These are phyloP conservation scores for Daphoenositta chrysoptera DNA, from an alignment of 2,113 vertebrate species.

Conservation along the genomic window DNA sequence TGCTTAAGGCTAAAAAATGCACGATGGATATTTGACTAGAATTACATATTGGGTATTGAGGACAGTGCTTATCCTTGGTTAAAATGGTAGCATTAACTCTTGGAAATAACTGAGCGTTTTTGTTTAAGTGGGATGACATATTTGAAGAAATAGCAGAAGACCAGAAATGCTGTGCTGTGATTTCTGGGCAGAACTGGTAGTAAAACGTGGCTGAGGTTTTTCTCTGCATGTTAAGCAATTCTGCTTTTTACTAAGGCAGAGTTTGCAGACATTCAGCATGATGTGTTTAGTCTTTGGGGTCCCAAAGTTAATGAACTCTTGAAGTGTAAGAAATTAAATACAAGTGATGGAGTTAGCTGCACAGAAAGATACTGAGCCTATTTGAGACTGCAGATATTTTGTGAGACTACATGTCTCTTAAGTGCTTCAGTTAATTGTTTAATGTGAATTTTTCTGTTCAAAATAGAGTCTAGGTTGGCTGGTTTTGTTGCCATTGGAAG, in stretches of 20 bases:
- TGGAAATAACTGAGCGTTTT: neutral
- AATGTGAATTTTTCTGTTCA: neutral
- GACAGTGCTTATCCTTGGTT: neutral
- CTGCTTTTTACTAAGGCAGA: neutral
- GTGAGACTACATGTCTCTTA: fast-evolving
- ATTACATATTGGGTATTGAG: neutral
- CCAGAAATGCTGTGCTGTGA: neutral
- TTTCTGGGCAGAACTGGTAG: neutral
- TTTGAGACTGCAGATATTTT: neutral
- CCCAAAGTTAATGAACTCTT: neutral
- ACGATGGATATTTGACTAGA: neutral
- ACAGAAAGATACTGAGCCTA: neutral
- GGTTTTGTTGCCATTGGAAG: neutral
- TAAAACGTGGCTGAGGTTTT: neutral
- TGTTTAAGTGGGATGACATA: neutral
- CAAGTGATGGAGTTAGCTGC: neutral
- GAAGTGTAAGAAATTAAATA: neutral
- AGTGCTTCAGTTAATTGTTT: neutral
- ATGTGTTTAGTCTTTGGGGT: neutral
- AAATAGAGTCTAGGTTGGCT: neutral
- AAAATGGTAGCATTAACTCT: neutral
- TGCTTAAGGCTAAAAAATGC: slow-evolving; percentile 42
- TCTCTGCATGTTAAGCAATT: neutral
- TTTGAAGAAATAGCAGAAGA: neutral
- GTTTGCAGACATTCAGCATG: neutral